Percentiles rank a stretch among this genome's conserved stretches.
phyloP scores from a whole-genome alignment of 2,888 invertebrate genomes.

The Actias luna region DNA sequence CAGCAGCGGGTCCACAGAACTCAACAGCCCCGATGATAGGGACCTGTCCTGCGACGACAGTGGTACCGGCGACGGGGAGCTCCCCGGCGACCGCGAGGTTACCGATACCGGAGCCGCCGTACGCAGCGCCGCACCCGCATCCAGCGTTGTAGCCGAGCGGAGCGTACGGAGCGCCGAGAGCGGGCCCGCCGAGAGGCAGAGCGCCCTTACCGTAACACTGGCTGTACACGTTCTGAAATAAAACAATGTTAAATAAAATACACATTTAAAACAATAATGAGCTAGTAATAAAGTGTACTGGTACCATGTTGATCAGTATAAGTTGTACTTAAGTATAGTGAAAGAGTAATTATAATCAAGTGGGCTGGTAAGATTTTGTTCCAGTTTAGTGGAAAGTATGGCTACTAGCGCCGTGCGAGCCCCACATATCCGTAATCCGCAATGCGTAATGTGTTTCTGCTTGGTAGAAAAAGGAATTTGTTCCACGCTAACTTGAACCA shows the following conservation, averaged over 20 bases:
- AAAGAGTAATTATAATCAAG: no score
- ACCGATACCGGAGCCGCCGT: conserved; percentile 17
- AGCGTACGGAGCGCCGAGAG: conserved; percentile 17
- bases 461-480: no score
- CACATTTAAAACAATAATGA: neutral
- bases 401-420: no score
- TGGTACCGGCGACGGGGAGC: conserved; percentile 17
- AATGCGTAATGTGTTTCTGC: no score
- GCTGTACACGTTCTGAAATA: neutral
- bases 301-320: no score
- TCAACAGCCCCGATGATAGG: conserved; percentile 25
- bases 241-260: neutral
- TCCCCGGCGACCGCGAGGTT: conserved; percentile 13
- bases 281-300: no score
- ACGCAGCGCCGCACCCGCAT: conserved; percentile 19
- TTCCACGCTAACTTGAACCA: no score
- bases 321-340: no score
- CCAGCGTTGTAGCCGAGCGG: conserved; percentile 18
- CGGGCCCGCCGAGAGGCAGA: conserved; percentile 17
- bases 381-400: no score
- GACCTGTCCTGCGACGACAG: conserved; percentile 15
- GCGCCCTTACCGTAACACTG: conserved; percentile 10
- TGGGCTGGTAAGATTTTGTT: no score
- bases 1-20: neutral
- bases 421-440: no score